phyloP scores from a whole-genome alignment of 2,113 vertebrate genomes.

The Actenoides lindsayi region DNA sequence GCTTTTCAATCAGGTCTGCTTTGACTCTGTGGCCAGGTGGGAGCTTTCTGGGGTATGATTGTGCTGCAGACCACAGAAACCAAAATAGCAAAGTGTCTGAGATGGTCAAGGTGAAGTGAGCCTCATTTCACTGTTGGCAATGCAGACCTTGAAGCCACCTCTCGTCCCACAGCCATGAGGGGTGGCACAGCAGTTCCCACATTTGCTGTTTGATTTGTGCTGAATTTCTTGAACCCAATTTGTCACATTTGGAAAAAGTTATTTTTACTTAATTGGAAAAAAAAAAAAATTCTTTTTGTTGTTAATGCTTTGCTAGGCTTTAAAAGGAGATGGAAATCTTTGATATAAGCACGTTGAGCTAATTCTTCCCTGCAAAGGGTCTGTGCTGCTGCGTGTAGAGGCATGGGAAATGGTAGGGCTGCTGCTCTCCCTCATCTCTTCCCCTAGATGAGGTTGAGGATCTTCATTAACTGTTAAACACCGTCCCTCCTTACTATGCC shows the following conservation, averaged over 20 bases:
- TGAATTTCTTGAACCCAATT: not conserved
- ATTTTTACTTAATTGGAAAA: not conserved
- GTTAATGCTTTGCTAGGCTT: not conserved
- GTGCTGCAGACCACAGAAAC: not conserved
- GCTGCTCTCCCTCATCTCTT: not conserved
- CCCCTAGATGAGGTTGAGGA: not conserved
- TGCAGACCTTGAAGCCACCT: rapidly evolving
- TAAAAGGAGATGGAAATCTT: not conserved
- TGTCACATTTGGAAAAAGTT: not conserved
- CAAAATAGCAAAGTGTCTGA: not conserved
- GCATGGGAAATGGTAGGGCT: rapidly evolving
- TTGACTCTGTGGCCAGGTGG: not conserved
- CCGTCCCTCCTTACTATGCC: not conserved
- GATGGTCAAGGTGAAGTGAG: not conserved
- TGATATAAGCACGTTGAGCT: not conserved
- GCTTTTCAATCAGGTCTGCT: not conserved
- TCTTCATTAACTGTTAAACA: not conserved
- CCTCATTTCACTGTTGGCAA: not conserved
- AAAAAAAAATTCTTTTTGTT: not conserved
- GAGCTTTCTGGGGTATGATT: not conserved
- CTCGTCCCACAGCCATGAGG: rapidly evolving
- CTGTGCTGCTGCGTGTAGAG: not conserved
- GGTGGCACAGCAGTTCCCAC: rapidly evolving
- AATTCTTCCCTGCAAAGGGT: not conserved
- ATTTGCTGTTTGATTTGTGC: not conserved